phyloP scores from a whole-genome alignment of 2,113 vertebrate species.

The Nothoprocta pentlandii region DNA sequence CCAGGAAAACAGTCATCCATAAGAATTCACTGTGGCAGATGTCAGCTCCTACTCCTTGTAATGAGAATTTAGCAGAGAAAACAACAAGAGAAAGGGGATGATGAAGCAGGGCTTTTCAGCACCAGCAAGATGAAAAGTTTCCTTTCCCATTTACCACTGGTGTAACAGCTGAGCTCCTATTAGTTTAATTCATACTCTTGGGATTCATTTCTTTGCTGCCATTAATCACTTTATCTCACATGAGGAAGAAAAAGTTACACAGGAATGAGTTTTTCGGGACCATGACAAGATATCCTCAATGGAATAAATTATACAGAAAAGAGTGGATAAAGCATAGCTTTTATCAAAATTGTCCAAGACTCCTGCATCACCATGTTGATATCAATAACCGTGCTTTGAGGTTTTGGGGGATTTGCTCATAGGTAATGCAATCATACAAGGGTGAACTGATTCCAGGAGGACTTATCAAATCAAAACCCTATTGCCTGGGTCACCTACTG shows the following conservation, averaged over 20 bases:
- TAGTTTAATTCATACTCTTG: neutral
- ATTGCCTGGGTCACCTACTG: neutral
- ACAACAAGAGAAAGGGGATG: conserved; percentile 39
- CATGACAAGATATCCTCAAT: neutral
- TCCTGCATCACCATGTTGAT: neutral
- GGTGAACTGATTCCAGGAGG: neutral
- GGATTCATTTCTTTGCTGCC: neutral
- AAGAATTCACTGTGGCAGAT: conserved; percentile 32
- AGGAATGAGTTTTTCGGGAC: neutral
- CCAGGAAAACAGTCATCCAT: conserved; percentile 28
- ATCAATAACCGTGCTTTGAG: neutral
- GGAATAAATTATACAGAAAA: neutral
- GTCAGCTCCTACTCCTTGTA: conserved; percentile 35
- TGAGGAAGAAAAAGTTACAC: neutral
- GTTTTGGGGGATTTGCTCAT: neutral
- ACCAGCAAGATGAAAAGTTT: conserved; percentile 35
- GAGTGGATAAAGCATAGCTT: neutral
- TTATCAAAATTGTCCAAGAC: neutral
- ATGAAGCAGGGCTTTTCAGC: conserved; percentile 33
- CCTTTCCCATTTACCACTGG: conserved; percentile 4
- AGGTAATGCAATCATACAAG: neutral
- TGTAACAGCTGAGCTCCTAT: conserved; percentile 36
- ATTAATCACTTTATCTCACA: conserved; percentile 39
- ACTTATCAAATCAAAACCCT: neutral
- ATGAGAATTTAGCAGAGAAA: conserved; percentile 22